Evolutionary conservation across 1,140 invertebrate species (phyloP).

Genomic region (Ostrea edulis): DNA sequence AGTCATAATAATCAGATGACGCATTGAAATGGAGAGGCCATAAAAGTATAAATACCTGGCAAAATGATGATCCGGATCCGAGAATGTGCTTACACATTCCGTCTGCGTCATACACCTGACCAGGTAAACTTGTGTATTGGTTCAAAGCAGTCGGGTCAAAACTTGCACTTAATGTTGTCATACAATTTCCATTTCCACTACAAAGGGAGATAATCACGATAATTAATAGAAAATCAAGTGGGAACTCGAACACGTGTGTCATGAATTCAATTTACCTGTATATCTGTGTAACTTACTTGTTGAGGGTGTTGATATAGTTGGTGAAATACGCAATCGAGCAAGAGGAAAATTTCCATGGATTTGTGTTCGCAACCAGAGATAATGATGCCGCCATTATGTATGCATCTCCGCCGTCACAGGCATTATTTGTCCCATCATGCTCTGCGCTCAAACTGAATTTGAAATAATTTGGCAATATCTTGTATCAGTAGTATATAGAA

Average conservation of each 20-base stretch:
- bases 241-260: neutral
- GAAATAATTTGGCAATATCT: neutral
- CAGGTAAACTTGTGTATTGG: constrained; percentile 54
- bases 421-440: constrained; percentile 70
- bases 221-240: too few species aligned
- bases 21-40: too few species aligned
- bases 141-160: constrained; percentile 50
- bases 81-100: constrained; percentile 64
- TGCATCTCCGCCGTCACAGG: constrained; percentile 60
- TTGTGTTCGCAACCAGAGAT: constrained; percentile 26
- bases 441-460: constrained; percentile 64
- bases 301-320: constrained; percentile 53
- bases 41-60: constrained; percentile 57
- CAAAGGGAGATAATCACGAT: neutral
- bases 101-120: constrained; percentile 61
- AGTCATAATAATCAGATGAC: too few species aligned
- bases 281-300: constrained; percentile 57
- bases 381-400: constrained; percentile 71
- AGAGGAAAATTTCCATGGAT: constrained; percentile 71
- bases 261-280: neutral
- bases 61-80: constrained; percentile 65
- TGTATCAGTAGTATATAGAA: too few species aligned
- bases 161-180: constrained; percentile 52
- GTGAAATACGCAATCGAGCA: constrained; percentile 66
- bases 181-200: constrained; percentile 57